Base-by-base conservation (phyloP, 2,797 vertebrate genomes). In the Cyclura pinguis region DNA sequence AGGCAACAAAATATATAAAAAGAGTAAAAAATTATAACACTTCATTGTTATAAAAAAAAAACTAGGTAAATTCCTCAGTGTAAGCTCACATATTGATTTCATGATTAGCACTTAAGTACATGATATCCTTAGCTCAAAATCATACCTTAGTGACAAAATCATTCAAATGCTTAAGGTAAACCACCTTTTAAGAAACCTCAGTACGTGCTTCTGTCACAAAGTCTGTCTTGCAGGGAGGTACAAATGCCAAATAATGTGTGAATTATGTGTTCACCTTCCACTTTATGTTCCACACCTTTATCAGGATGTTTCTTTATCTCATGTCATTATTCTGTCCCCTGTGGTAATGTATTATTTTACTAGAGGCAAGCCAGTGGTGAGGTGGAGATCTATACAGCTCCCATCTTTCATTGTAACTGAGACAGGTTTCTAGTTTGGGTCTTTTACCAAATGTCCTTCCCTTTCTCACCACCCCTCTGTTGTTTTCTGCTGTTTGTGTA, bases 401-500 rank as follows among this genome's bases (percentile, higher is more conserved):
- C 59, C 18, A 7, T 22, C 3, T 18, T 38, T 59, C 42, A 14
- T 32, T 24, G 57, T 62, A 86, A 81, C 83, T 13, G 89, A 73
- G 77, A 91, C 67, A 93, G 87, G 35, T 87, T 90, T 87, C 16
- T 22, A 52, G 12, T 88, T 91, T 86, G 88, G 64, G 86, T 77
- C 91, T 94, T 95, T 92, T 93, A 91, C 50, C 89, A 92, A 92
- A 85, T 92, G 89, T 78, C 92, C 94, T 93, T 89, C 81, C 78
- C 74, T 93, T 92, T 91, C 87, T 93, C 91, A 90, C 94, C 94
- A 93, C 96, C 93, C 94, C 92, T 89, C 92, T 93, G 91, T 89
- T 93, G 84, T 90, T 80, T 94, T 95, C 92, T 94, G 92, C 91
- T 96, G 93, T 96, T 95, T 96, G 91, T 89, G 3, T 93, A 96